Evolutionary conservation across 2,113 vertebrate genomes (phyloP), one percentile per base, ranked within the genome.

Genomic region (Scartelaos histophorus): DNA sequence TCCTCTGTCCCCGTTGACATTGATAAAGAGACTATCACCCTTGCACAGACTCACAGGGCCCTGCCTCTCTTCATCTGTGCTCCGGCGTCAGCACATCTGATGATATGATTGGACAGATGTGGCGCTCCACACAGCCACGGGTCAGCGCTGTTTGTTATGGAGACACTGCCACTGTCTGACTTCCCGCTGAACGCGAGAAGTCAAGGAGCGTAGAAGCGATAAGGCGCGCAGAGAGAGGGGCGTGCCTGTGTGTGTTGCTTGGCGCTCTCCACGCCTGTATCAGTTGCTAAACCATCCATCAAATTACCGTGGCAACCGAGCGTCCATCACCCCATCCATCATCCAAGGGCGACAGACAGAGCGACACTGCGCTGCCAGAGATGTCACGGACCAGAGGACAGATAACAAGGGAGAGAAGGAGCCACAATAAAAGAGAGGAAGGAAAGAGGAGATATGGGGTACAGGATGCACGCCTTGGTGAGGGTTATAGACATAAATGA

Each of bases 271-370:
- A 65, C 17, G 4, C 76, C 58, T 60, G 29, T 83, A 87, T 82
- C 79, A 75, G 69, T 82, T 86, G 76, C 84, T 88, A 87, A 89
- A 85, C 86, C 88, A 90, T 90, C 90, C 83, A 89, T 91, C 90
- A 91, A 86, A 91, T 90, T 87, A 83, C 83, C 35, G 79, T 80
- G 76, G 85, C 88, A 87, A 83, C 88, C 70, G 21, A 86, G 85
- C 83, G 61, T 81, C 85, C 80, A 62, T 87, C 83, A 61, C 64
- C 85, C 69, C 83, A 89, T 90, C 87, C 87, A 87, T 91, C 90
- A 91, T 89, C 82, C 85, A 82, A 84, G 87, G 88, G 80, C 78
- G 81, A 86, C 81, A 86, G 85, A 85, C 77, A 57, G 77, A 85
- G 82, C 78, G 71, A 76, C 71, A 65, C 70, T 84, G 76, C 54